Percentiles rank a stretch among this genome's conserved stretches.
These are phyloP conservation scores for Epizoanthus ramosus DNA, from an alignment of 92 coral and sea anemone species.

Conservation along the genomic window DNA sequence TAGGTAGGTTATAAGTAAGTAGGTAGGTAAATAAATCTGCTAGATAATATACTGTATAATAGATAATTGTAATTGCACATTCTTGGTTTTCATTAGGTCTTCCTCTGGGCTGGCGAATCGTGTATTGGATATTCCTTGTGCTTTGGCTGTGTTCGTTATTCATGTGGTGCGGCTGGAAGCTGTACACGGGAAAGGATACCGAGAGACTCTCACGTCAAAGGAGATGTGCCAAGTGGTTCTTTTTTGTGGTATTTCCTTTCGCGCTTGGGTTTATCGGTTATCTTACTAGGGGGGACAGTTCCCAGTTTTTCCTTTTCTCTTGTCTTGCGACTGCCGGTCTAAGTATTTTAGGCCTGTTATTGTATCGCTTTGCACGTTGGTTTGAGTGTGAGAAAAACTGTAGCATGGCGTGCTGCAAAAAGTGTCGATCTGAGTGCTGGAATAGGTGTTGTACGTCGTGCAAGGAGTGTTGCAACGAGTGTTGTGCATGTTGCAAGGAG, in stretches of 20 bases:
- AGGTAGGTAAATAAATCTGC: too few species aligned
- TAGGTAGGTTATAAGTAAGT: too few species aligned
- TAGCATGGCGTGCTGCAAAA: too few species aligned
- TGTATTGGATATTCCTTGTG: conserved; percentile 67
- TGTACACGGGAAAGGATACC: conserved; percentile 47
- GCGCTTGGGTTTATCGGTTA: conserved; percentile 62
- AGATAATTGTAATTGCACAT: too few species aligned
- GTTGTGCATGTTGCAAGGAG: neutral
- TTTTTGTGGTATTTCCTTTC: conserved; percentile 66
- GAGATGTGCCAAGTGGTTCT: conserved; percentile 61
- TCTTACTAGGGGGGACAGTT: conserved; percentile 69
- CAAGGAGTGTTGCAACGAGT: too few species aligned
- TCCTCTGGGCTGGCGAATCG: conserved; percentile 55
- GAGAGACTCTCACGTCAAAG: conserved; percentile 25
- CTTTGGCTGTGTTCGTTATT: conserved; percentile 74
- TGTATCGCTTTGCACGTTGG: conserved; percentile 42
- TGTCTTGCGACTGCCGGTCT: conserved; percentile 76
- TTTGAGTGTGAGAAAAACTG: conserved; percentile 13
- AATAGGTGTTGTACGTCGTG: too few species aligned
- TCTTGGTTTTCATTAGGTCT: conserved; percentile 47
- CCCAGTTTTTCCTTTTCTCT: conserved; percentile 83
- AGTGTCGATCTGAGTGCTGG: too few species aligned
- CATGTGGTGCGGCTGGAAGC: conserved; percentile 68
- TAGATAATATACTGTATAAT: too few species aligned
- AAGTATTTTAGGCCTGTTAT: conserved; percentile 62